Evolutionary conservation across 2,888 invertebrate genomes (phyloP), one percentile per base, ranked within the genome.

Genomic region (Sarcophaga carnaria): DNA sequence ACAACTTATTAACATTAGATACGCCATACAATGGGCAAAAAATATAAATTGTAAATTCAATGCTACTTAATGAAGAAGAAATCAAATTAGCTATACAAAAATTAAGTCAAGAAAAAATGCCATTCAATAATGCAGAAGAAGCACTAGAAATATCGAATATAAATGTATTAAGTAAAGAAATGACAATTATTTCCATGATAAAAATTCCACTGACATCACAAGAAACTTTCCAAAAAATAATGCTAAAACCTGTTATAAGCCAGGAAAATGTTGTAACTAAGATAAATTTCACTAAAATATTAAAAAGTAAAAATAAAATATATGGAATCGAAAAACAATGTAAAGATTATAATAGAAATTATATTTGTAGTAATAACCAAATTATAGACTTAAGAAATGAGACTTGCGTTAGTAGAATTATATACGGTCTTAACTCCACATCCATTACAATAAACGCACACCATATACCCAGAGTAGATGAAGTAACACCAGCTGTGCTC

Each of bases 171-270:
- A 22, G 22, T 22, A 22, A 83, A 64, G 60, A 60, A 67, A 78
- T 76, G 27, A 63, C 54, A 25, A 76, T 76, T 20, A 14, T 80
- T 17, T 84, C 80, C 64, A 45, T 84, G 54, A 64, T 80, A 75
- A 25, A 79, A 64, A 84, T 84, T 70, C 71, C 84, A 63, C 25
- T 84, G 59, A 80, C 84, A 45, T 64, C 70, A 17, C 20, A 70
- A n/a, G 54, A 72, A 77, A 72, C n/a, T 54, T 82, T 45, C 8
- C n/a, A 76, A 80, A 25, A 66, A 6, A 66, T 74, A 54, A 54
- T 80, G 11, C 14, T 79, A n/a, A 79, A 60, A 70, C 67, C 74
- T 45, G 62, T 80, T 74, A 74, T 69, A 70, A 62, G 4, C 2
- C 67, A 69, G 37, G 63, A 75, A n/a, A 66, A 45, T 54, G 45